These are phyloP conservation scores for Leptinotarsa undecemlineata DNA, from an alignment of 1,140 invertebrate species.

Conservation along the genomic window DNA sequence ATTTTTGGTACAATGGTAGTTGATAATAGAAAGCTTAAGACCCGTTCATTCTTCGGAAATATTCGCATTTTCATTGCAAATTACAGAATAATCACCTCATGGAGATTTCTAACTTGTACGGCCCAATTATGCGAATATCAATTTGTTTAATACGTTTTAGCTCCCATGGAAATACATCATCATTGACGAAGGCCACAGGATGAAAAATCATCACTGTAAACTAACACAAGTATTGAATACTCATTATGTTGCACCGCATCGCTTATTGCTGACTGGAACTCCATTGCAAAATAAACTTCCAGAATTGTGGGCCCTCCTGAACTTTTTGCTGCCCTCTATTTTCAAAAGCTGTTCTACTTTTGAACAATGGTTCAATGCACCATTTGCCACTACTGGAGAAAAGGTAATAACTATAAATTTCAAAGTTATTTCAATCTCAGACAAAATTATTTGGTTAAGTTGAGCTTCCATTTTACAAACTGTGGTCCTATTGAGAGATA, in stretches of 20 bases:
- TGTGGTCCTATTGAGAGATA: not conserved
- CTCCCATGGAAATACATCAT: slow-evolving; percentile 93
- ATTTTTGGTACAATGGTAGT: no score
- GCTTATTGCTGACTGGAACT: slow-evolving; percentile 74
- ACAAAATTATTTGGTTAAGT: no score
- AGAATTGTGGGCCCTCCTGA: slow-evolving; percentile 76
- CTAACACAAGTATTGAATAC: slow-evolving; percentile 83
- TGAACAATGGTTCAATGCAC: slow-evolving; percentile 42
- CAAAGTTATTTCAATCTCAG: not conserved
- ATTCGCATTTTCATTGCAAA: no score
- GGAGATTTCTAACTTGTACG: no score
- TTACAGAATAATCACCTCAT: no score
- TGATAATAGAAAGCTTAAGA: no score
- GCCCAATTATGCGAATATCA: not conserved
- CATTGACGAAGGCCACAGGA: slow-evolving; percentile 98
- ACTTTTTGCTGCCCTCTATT: slow-evolving; percentile 74
- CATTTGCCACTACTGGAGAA: slow-evolving; percentile 71
- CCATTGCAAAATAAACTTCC: slow-evolving; percentile 77
- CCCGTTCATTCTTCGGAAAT: no score
- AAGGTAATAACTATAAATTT: slow-evolving; percentile 41
- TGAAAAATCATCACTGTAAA: slow-evolving; percentile 99
- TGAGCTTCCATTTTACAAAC: not conserved
- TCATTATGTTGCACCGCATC: slow-evolving; percentile 55
- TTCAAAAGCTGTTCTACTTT: slow-evolving; percentile 57
- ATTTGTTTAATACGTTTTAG: slow-evolving; percentile 4